Evolutionary conservation across 2,888 invertebrate species (phyloP).

Genomic region (Sarcophaga caerulescens): DNA sequence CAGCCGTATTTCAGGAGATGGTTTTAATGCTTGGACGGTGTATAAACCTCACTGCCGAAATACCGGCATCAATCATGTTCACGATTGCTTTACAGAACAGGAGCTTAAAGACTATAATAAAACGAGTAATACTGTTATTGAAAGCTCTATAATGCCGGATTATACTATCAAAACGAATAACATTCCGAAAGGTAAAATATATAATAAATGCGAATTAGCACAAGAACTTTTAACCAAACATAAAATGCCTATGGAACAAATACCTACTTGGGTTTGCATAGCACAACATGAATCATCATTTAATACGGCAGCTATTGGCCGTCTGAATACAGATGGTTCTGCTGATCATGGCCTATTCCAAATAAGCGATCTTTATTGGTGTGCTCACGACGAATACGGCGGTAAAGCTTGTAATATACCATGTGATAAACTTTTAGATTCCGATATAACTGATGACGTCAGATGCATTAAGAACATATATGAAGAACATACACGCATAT

Average conservation of each 20-base stretch:
- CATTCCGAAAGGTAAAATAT: slow-evolving; percentile 81
- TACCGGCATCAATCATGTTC: slow-evolving; percentile 79
- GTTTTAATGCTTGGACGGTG: slow-evolving; percentile 88
- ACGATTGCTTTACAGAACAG: slow-evolving; percentile 67
- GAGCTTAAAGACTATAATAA: background rate
- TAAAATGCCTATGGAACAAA: slow-evolving; percentile 82
- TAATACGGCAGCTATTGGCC: slow-evolving; percentile 84
- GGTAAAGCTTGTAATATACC: slow-evolving; percentile 84
- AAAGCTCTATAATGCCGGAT: background rate
- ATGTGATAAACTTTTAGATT: slow-evolving; percentile 85
- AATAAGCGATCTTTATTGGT: slow-evolving; percentile 87
- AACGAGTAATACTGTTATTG: background rate
- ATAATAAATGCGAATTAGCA: slow-evolving; percentile 87
- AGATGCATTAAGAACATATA: slow-evolving; percentile 84
- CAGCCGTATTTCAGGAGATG: slow-evolving; percentile 85
- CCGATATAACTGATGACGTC: slow-evolving; percentile 86
- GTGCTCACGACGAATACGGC: slow-evolving; percentile 82
- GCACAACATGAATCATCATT: slow-evolving; percentile 86
- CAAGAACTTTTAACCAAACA: slow-evolving; percentile 83
- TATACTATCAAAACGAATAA: background rate
- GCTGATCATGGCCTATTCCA: slow-evolving; percentile 88
- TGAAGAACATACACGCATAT: slow-evolving; percentile 85
- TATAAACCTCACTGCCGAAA: slow-evolving; percentile 84
- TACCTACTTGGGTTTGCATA: slow-evolving; percentile 87
- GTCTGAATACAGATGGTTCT: slow-evolving; percentile 78